Percentiles rank a stretch among this genome's conserved stretches.
These are phyloP conservation scores for Tetramorium parvispinum DNA, from an alignment of 1,140 invertebrate species.

Conservation along the genomic window DNA sequence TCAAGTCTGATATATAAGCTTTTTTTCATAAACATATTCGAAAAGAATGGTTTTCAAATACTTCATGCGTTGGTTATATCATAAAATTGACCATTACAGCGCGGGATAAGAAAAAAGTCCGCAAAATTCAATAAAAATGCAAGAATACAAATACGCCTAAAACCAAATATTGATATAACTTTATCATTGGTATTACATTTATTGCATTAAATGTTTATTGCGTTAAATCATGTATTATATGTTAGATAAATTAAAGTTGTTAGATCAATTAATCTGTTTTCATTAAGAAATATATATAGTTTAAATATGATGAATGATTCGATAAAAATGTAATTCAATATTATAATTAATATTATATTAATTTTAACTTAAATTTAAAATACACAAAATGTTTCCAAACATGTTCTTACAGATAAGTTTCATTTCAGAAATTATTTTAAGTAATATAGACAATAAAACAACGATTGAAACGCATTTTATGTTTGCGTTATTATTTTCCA, in stretches of 20 bases:
- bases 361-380: constrained; percentile 42
- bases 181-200: constrained; percentile 58
- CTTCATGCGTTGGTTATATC: neutral
- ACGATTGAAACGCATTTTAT: neutral
- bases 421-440: neutral
- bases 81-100: neutral
- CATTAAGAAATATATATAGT: constrained; percentile 37
- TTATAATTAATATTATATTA: constrained; percentile 34
- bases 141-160: constrained; percentile 55
- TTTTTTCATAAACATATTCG: constrained; percentile 26
- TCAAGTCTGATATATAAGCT: constrained; percentile 1
- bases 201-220: constrained; percentile 64
- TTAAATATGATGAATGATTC: constrained; percentile 7
- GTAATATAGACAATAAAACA: neutral
- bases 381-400: constrained; percentile 18
- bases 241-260: constrained; percentile 59
- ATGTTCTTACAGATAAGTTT: neutral
- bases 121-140: constrained; percentile 39
- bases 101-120: constrained; percentile 9
- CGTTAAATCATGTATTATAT: constrained; percentile 46
- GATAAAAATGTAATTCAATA: constrained; percentile 27
- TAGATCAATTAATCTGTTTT: neutral
- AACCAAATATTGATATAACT: constrained; percentile 58
- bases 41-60: neutral
- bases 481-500: neutral